Conservation (phyloP, 2,888 invertebrate genomes). For the Portevinia maculata region DNA sequence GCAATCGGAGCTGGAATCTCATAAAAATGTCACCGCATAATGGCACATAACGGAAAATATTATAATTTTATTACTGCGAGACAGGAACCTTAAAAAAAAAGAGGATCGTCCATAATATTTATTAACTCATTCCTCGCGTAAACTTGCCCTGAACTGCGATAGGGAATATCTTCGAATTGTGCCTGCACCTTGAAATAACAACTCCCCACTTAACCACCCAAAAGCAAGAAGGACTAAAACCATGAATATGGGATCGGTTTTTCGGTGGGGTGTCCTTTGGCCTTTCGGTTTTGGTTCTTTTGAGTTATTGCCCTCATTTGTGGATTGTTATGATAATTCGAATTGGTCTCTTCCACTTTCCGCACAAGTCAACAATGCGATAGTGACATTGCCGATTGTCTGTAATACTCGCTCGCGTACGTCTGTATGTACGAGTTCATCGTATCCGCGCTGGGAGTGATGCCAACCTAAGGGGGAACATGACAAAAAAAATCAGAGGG, state of each 20-base stretch:
- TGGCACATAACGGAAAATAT: conserved; percentile 70
- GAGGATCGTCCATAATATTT: conserved; percentile 71
- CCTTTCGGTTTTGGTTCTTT: conserved; percentile 22
- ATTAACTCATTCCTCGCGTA: conserved; percentile 45
- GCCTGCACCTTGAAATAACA: conserved; percentile 9
- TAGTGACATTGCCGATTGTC: conserved; percentile 73
- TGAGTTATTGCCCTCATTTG: conserved; percentile 72
- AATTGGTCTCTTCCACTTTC: conserved; percentile 75
- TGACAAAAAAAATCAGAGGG: conserved; percentile 44
- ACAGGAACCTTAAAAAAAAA: conserved; percentile 49
- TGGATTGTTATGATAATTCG: conserved; percentile 76
- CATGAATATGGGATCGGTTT: conserved; percentile 31
- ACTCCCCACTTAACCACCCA: not conserved
- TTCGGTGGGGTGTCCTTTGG: conserved; percentile 27
- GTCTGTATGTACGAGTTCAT: conserved; percentile 5
- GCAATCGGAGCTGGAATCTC: conserved; percentile 47
- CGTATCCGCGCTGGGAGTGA: conserved; percentile 52
- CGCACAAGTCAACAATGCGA: conserved; percentile 72
- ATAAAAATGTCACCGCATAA: conserved; percentile 73
- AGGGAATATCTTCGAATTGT: conserved; percentile 23
- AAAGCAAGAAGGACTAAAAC: not conserved
- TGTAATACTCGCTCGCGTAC: conserved; percentile 20
- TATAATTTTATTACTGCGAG: conserved; percentile 70
- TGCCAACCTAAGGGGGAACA: conserved; percentile 50
- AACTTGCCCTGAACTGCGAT: conserved; percentile 7